A percentile compares a stretch with the other conserved stretches of the same genome.
phyloP scores from a whole-genome alignment of 2,888 invertebrate species.

The Lottia gigantea region DNA sequence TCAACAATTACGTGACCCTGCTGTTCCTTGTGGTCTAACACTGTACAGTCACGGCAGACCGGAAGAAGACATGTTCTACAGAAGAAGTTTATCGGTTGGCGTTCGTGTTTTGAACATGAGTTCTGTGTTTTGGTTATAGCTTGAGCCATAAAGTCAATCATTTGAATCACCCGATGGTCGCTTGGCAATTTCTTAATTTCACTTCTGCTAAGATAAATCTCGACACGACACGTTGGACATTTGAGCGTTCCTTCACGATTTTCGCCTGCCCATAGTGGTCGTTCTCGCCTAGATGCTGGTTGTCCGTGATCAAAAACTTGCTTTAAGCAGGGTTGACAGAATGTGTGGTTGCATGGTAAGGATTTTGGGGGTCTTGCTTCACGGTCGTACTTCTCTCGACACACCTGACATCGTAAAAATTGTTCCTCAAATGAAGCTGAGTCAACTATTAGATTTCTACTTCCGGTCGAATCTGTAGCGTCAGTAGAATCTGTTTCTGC shows the following conservation, averaged over 20 bases:
- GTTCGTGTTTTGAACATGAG: constrained; percentile 56
- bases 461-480: constrained; percentile 22
- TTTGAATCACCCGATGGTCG: constrained; percentile 61
- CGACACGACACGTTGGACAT: constrained; percentile 60
- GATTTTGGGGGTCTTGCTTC: constrained; percentile 53
- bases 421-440: constrained; percentile 59
- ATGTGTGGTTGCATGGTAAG: constrained; percentile 60
- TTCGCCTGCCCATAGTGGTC: constrained; percentile 45
- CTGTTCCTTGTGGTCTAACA: constrained; percentile 58
- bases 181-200: constrained; percentile 55
- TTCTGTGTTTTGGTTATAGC: constrained; percentile 54
- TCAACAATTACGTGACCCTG: constrained; percentile 56
- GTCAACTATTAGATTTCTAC: constrained; percentile 56
- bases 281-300: constrained; percentile 42
- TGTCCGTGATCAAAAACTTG: constrained; percentile 57
- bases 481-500: background rate
- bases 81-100: constrained; percentile 59
- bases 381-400: constrained; percentile 53
- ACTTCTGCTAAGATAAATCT: constrained; percentile 53
- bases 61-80: constrained; percentile 56
- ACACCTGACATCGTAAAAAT: constrained; percentile 58
- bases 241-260: constrained; percentile 53
- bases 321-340: constrained; percentile 56
- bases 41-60: constrained; percentile 60
- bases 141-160: constrained; percentile 50